phyloP scores from a whole-genome alignment of 2,113 vertebrate species.

The Nothoprocta perdicaria region DNA sequence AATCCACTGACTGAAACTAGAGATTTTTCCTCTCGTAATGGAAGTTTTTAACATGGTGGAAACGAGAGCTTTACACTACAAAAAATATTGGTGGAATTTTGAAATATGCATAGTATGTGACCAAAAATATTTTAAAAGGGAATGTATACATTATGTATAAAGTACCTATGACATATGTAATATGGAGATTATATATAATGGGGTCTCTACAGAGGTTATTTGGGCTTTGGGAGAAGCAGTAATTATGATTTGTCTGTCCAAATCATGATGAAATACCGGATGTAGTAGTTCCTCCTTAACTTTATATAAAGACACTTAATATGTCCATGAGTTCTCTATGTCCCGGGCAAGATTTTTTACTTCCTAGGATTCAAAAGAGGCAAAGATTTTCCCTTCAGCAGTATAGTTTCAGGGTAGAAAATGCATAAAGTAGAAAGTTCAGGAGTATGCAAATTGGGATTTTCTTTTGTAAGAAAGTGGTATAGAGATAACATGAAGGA shows the following conservation, averaged over 20 bases:
- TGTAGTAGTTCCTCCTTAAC: background rate
- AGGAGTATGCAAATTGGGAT: background rate
- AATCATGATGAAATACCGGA: background rate
- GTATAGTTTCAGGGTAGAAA: background rate
- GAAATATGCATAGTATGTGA: background rate
- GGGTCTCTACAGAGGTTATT: fast-evolving
- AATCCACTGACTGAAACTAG: background rate
- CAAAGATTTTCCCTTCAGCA: background rate
- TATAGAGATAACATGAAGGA: background rate
- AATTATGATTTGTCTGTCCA: background rate
- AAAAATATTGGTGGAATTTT: background rate
- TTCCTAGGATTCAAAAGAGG: background rate
- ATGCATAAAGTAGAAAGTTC: background rate
- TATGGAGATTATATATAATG: background rate
- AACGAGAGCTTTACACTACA: background rate
- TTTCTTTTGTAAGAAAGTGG: background rate
- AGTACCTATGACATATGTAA: background rate
- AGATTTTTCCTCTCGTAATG: slow-evolving; percentile 1
- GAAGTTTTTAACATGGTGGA: background rate
- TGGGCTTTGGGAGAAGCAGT: background rate
- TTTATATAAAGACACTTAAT: background rate
- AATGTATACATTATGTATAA: background rate
- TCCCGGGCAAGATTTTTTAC: background rate
- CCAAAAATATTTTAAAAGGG: background rate
- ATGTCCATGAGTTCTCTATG: background rate